Percentiles rank a stretch among this genome's conserved stretches.
Conservation (phyloP, 2,113 vertebrate species). For the Chloroceryle aenea region DNA sequence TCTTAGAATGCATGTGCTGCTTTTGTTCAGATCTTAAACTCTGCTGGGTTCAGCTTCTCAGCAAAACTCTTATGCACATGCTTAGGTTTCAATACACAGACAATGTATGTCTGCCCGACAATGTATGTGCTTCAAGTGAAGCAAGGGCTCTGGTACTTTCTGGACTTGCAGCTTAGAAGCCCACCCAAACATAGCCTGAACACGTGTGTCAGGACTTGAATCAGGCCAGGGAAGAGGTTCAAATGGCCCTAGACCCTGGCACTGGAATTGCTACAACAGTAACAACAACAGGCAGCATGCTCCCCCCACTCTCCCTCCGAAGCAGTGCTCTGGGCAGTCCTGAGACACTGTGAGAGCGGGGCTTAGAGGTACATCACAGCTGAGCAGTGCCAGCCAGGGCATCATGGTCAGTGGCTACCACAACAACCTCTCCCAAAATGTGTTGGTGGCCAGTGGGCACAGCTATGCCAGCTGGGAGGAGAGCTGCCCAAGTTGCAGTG, state of each 20-base stretch:
- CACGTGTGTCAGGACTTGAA: too few species aligned
- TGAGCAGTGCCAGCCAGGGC: not conserved
- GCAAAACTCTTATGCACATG: not conserved
- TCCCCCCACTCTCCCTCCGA: not conserved
- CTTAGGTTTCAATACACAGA: not conserved
- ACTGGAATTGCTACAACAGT: too few species aligned
- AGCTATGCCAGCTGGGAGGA: accelerated
- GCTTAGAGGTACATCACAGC: too few species aligned
- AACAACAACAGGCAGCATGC: not conserved
- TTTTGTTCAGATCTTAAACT: not conserved
- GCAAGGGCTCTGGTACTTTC: not conserved
- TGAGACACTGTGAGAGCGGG: accelerated
- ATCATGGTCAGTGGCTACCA: not conserved
- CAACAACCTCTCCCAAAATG: accelerated
- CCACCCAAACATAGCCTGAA: not conserved
- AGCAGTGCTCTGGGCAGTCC: not conserved
- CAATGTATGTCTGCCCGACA: not conserved
- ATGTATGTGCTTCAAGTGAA: not conserved
- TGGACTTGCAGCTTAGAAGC: not conserved
- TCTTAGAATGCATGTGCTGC: not conserved
- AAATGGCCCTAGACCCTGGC: not conserved
- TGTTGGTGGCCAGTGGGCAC: not conserved
- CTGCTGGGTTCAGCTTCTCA: not conserved
- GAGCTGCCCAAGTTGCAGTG: not conserved
- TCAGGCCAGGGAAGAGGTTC: not conserved